phyloP scores from a whole-genome alignment of 2,113 vertebrate species.

The Periophthalmus modestus region DNA sequence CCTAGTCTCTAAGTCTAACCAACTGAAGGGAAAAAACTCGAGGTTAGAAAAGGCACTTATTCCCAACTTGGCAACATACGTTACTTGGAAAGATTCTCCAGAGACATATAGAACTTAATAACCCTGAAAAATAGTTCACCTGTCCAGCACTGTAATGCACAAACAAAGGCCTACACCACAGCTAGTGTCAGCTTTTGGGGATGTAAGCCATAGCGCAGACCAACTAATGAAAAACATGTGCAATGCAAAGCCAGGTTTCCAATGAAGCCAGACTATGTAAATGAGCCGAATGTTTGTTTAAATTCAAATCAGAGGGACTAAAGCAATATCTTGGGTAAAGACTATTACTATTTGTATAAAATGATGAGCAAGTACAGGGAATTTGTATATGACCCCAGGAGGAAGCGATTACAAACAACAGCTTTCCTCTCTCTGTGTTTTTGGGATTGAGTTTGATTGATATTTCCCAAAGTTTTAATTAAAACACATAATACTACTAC shows the following conservation, averaged over 20 bases:
- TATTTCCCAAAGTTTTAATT: neutral
- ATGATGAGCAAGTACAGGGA: neutral
- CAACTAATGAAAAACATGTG: slow-evolving; percentile 36
- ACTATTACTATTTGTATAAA: slow-evolving; percentile 19
- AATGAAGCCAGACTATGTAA: slow-evolving; percentile 55
- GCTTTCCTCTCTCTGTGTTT: neutral
- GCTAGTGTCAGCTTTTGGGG: neutral
- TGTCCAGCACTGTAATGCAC: neutral
- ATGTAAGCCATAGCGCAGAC: slow-evolving; percentile 13
- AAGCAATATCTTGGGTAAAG: neutral
- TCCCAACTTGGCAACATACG: neutral
- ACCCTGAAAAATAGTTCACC: neutral
- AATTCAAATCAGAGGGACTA: slow-evolving; percentile 52
- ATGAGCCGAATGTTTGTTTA: slow-evolving; percentile 56
- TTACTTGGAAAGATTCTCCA: neutral
- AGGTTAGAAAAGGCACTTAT: neutral
- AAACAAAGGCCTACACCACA: neutral
- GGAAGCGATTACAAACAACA: neutral
- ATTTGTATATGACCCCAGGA: neutral
- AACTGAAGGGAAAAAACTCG: neutral
- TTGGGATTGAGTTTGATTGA: slow-evolving; percentile 5
- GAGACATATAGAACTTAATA: neutral
- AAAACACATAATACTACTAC: slow-evolving; percentile 22
- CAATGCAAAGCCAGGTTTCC: slow-evolving; percentile 62
- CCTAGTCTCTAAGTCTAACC: too few species aligned